These are phyloP conservation scores for Apostichopus californicus DNA, from an alignment of 35 echinoderm and acorn worm species.

Conservation along the genomic window DNA sequence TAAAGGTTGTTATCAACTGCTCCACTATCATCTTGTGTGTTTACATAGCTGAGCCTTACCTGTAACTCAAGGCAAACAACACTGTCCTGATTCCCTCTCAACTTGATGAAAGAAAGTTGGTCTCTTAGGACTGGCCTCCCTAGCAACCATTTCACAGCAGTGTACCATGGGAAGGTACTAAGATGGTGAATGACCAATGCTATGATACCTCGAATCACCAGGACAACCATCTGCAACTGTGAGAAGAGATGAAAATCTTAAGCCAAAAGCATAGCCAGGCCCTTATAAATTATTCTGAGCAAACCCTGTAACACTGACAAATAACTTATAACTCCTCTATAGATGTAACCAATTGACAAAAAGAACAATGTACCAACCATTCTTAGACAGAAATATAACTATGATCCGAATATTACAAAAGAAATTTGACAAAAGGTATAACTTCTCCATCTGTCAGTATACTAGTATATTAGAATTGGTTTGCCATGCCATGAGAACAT, in stretches of 20 bases:
- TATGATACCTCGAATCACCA: conserved; percentile 66
- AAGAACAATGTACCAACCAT: no score
- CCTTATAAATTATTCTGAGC: background rate
- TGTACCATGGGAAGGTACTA: conserved; percentile 74
- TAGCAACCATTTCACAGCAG: conserved; percentile 51
- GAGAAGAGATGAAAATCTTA: background rate
- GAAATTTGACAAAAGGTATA: no score
- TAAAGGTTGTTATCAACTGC: no score
- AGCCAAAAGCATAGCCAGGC: background rate
- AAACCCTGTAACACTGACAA: background rate
- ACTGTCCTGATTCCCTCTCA: background rate
- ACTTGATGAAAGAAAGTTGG: background rate
- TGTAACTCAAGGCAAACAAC: background rate
- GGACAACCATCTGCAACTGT: conserved; percentile 68
- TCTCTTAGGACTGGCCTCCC: background rate
- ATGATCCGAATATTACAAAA: no score
- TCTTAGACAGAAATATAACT: no score
- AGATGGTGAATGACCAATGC: conserved; percentile 44
- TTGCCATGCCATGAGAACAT: no score
- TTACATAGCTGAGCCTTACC: background rate
- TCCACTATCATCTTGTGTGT: no score
- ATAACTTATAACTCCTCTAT: background rate
- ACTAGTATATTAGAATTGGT: no score
- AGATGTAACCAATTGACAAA: no score
- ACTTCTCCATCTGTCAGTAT: no score